Evolutionary conservation across 2,888 invertebrate species (phyloP).

Genomic region (Corbicula japonica): DNA sequence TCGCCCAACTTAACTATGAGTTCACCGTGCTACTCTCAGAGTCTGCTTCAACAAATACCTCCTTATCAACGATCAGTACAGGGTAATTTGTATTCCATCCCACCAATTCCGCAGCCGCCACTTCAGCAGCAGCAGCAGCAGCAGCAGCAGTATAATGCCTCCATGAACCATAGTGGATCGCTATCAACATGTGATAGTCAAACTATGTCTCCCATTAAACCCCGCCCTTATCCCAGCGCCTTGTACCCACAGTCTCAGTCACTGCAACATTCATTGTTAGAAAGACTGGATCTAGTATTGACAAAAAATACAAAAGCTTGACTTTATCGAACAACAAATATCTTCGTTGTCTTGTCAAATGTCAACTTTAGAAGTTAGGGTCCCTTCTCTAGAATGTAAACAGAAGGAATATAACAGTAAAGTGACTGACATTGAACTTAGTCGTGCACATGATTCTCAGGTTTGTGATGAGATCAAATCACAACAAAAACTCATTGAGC

Average conservation of each 20-base stretch:
- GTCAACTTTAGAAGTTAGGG: background rate
- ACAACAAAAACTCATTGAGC: background rate
- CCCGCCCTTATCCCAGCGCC: background rate
- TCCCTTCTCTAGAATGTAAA: background rate
- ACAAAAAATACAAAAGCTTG: background rate
- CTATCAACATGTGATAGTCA: no score
- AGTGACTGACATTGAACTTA: constrained; percentile 19
- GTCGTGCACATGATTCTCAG: constrained; percentile 15
- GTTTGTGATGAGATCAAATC: constrained; percentile 17
- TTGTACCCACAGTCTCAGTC: no score
- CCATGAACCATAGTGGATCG: no score
- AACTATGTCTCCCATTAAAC: background rate
- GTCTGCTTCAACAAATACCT: background rate
- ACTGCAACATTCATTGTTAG: background rate
- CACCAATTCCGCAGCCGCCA: no score
- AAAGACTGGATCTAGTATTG: background rate
- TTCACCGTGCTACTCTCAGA: no score
- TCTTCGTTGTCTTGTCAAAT: background rate
- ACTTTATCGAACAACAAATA: background rate
- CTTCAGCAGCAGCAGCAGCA: no score
- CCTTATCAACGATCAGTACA: background rate
- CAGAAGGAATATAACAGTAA: background rate
- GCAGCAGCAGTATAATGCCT: no score
- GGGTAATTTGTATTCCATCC: background rate
- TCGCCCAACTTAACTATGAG: no score